phyloP scores from a whole-genome alignment of 2,113 vertebrate genomes.

The Etia nguti region DNA sequence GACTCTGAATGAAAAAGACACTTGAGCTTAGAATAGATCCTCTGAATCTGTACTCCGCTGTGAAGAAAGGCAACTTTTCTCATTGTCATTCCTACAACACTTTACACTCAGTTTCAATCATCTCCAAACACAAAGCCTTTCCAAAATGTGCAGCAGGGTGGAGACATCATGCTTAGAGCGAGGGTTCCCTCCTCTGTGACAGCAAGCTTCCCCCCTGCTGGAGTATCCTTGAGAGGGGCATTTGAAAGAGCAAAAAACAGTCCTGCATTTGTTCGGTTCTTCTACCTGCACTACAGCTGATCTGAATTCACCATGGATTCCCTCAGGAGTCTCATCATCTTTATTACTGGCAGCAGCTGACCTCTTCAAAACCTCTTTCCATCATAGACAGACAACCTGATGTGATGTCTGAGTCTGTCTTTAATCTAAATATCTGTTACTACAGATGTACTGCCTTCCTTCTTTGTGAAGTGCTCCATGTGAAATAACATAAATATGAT shows the following conservation, averaged over 20 bases:
- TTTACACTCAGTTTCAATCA: neutral
- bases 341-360: neutral
- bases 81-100: constrained; percentile 21
- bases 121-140: neutral
- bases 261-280: neutral
- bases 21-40: neutral
- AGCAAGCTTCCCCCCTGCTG: neutral
- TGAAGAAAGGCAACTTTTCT: constrained; percentile 1
- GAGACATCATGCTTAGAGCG: neutral
- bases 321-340: neutral
- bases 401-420: neutral
- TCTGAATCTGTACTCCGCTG: neutral
- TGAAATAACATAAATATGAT: neutral
- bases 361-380: neutral
- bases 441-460: neutral
- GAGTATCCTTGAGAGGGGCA: neutral
- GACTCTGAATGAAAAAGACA: neutral
- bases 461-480: neutral
- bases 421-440: neutral
- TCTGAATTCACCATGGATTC: neutral
- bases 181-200: neutral
- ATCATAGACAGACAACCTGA: neutral
- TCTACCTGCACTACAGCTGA: neutral
- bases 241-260: neutral
- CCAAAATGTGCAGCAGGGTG: neutral